phyloP scores from a whole-genome alignment of 2,113 vertebrate species.

The Empidonax traillii region DNA sequence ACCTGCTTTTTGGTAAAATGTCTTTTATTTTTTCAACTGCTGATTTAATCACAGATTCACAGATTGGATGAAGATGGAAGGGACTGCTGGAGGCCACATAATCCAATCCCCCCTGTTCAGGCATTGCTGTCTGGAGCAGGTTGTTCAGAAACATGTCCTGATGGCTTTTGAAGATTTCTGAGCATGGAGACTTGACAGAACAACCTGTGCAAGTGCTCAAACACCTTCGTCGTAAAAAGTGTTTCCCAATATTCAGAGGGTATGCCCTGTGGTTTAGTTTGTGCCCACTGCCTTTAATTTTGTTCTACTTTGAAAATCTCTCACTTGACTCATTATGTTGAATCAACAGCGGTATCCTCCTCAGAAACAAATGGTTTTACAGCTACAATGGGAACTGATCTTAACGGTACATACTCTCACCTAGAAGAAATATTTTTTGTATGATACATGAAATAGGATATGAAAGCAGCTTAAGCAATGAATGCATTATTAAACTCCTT shows the following conservation, averaged over 20 bases:
- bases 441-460: neutral
- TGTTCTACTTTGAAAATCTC: neutral
- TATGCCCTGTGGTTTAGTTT: neutral
- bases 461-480: neutral
- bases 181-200: neutral
- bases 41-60: neutral
- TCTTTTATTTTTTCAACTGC: neutral
- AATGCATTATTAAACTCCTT: neutral
- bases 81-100: neutral
- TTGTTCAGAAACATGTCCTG: neutral
- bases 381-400: neutral
- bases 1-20: neutral
- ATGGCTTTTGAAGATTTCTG: neutral
- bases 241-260: neutral
- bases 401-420: neutral
- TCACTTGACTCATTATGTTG: neutral
- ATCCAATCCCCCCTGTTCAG: neutral
- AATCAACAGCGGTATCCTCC: neutral
- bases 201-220: neutral
- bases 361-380: neutral
- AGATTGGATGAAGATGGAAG: neutral
- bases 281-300: neutral
- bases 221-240: accelerated
- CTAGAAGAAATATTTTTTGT: neutral
- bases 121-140: neutral